Conservation (phyloP, 2,888 invertebrate genomes). For the Miltochrista miniata region DNA sequence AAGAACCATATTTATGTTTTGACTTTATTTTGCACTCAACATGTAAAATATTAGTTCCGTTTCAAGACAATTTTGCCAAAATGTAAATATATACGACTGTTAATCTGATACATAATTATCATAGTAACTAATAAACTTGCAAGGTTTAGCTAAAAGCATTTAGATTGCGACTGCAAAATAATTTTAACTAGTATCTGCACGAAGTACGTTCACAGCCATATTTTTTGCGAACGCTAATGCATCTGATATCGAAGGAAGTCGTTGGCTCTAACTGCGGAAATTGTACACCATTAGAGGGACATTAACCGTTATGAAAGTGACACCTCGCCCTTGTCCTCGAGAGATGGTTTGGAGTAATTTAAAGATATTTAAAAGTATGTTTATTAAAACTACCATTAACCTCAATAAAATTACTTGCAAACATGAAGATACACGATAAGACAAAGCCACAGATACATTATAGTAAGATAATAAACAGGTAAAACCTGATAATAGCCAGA, state of each 20-base stretch:
- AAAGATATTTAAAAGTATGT: constrained; percentile 29
- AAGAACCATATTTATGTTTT: too few species aligned
- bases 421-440: too few species aligned
- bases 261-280: constrained; percentile 60
- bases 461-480: too few species aligned
- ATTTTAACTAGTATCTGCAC: constrained; percentile 36
- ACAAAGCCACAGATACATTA: too few species aligned
- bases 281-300: constrained; percentile 68
- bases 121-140: constrained; percentile 24
- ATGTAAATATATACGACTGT: too few species aligned
- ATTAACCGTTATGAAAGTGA: constrained; percentile 67
- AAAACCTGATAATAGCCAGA: too few species aligned
- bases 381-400: too few species aligned
- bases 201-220: constrained; percentile 37
- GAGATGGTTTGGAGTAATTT: constrained; percentile 27
- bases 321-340: constrained; percentile 37
- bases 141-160: constrained; percentile 17
- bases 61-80: too few species aligned
- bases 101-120: too few species aligned
- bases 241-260: constrained; percentile 60
- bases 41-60: too few species aligned
- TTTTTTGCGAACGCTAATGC: constrained; percentile 60
- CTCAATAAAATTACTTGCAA: too few species aligned
- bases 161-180: constrained; percentile 30
- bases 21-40: too few species aligned